Conservation (phyloP, 2,113 vertebrate species). For the Pluvialis apricaria region DNA sequence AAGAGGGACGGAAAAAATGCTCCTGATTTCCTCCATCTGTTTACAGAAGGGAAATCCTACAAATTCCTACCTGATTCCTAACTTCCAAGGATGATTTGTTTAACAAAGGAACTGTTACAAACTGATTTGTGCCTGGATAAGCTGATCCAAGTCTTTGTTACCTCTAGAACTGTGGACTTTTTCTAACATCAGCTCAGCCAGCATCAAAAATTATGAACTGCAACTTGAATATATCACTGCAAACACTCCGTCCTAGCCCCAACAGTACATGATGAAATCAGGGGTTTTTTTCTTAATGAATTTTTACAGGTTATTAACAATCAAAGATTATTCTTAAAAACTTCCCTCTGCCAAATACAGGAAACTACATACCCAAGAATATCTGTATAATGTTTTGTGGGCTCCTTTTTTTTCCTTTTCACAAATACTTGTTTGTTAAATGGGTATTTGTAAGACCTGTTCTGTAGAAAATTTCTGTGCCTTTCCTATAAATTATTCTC, state of each 20-base stretch:
- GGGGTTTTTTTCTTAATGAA: background rate
- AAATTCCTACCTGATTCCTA: conserved; percentile 12
- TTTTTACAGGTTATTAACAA: background rate
- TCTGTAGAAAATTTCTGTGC: background rate
- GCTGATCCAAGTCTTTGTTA: background rate
- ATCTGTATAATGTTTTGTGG: background rate
- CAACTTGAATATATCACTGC: background rate
- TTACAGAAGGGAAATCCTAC: conserved; percentile 20
- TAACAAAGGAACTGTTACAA: background rate
- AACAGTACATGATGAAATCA: background rate
- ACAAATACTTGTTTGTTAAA: background rate
- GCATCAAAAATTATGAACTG: background rate
- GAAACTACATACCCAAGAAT: background rate
- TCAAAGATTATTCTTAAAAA: background rate
- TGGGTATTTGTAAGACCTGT: background rate
- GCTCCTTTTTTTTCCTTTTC: background rate
- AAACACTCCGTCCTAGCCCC: background rate
- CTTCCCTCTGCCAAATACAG: background rate
- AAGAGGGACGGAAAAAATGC: background rate
- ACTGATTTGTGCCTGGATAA: background rate
- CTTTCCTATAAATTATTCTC: background rate
- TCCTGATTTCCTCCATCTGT: conserved; percentile 23
- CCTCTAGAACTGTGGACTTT: background rate
- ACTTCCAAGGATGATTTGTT: background rate
- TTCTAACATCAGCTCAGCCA: background rate